These are phyloP conservation scores for Pseudoatta argentina DNA, from an alignment of 1,140 invertebrate species.

Conservation along the genomic window DNA sequence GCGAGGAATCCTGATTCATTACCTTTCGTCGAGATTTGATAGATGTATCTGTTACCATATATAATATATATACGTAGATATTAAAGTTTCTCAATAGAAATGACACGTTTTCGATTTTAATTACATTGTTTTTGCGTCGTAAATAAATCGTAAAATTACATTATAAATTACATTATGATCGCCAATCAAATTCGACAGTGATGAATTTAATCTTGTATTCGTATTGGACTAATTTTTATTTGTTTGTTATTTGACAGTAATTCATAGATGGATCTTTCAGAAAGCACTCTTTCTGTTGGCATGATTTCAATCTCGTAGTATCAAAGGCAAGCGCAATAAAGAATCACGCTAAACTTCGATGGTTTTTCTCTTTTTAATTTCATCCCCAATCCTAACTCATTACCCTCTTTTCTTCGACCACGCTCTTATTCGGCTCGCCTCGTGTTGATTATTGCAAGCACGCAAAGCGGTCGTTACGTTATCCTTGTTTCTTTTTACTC, in stretches of 20 bases:
- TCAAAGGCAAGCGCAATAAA: slow-evolving; percentile 24
- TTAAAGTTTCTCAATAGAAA: slow-evolving; percentile 21
- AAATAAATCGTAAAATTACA: background rate
- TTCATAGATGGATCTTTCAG: background rate
- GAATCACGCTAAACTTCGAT: slow-evolving; percentile 44
- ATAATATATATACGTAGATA: background rate
- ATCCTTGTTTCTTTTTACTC: slow-evolving; percentile 34
- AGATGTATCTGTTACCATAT: background rate
- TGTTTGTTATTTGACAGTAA: background rate
- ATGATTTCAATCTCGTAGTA: slow-evolving; percentile 44
- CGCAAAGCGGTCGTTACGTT: slow-evolving; percentile 59
- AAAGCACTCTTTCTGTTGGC: background rate
- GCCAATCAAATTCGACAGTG: background rate
- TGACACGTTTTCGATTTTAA: background rate
- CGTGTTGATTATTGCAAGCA: slow-evolving; percentile 54
- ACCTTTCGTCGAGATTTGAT: slow-evolving; percentile 50
- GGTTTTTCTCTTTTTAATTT: slow-evolving; percentile 53
- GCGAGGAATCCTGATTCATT: slow-evolving; percentile 54
- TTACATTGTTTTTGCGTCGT: background rate
- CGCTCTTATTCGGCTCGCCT: slow-evolving; percentile 4
- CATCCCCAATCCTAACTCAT: slow-evolving; percentile 24
- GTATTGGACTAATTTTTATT: background rate
- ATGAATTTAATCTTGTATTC: background rate
- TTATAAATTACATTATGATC: background rate
- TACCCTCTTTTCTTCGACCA: slow-evolving; percentile 24